These are phyloP conservation scores for Agelastica alni DNA, from an alignment of 2,888 invertebrate species.

Conservation along the genomic window DNA sequence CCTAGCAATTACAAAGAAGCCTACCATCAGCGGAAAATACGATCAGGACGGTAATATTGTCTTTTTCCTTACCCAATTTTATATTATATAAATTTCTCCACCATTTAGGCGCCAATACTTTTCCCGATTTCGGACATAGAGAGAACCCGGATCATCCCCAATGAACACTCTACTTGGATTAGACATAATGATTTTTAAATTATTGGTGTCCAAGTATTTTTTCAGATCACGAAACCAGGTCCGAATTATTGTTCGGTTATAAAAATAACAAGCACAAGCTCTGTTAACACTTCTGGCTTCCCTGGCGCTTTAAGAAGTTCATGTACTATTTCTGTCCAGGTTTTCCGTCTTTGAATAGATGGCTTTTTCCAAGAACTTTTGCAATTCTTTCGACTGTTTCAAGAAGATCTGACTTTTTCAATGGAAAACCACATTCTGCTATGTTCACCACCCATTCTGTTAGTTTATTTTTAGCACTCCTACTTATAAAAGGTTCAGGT, in stretches of 20 bases:
- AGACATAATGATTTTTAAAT: constrained; percentile 21
- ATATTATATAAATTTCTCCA: constrained; percentile 37
- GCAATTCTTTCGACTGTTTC: constrained; percentile 39
- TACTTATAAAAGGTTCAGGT: background rate
- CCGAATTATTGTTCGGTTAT: constrained; percentile 14
- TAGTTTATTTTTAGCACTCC: background rate
- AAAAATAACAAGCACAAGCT: constrained; percentile 24
- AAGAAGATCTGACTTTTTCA: constrained; percentile 40
- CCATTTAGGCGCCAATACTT: constrained; percentile 24
- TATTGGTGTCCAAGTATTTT: constrained; percentile 4
- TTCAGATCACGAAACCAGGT: constrained; percentile 18
- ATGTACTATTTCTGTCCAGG: constrained; percentile 40
- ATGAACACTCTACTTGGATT: constrained; percentile 42
- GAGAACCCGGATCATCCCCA: constrained; percentile 43
- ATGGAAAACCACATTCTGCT: constrained; percentile 45
- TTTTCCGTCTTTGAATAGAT: constrained; percentile 16
- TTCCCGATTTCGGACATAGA: constrained; percentile 13
- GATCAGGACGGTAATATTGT: constrained; percentile 40
- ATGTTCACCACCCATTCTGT: background rate
- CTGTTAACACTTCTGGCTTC: constrained; percentile 20
- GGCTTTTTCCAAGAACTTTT: constrained; percentile 13
- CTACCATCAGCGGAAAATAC: constrained; percentile 38
- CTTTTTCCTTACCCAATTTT: constrained; percentile 40
- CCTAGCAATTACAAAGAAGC: too few relatives aligned
- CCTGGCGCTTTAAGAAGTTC: constrained; percentile 40